Evolutionary conservation across 2,888 invertebrate genomes (phyloP), one percentile per base, ranked within the genome.

Genomic region (Elegia similella): DNA sequence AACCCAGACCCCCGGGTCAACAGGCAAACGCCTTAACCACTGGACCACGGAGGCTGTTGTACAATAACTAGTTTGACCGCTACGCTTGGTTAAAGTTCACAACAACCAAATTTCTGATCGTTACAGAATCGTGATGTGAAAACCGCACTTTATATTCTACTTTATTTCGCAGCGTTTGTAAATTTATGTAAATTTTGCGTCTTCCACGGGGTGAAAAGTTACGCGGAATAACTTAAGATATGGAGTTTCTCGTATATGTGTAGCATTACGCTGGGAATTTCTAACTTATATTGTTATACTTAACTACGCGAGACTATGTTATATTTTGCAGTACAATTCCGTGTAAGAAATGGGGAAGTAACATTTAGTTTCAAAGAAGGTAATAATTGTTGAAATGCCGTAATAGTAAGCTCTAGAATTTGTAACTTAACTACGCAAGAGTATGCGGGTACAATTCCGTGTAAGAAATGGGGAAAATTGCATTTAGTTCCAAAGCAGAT

Each of bases 171-270:
- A 67, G 81, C 78, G 84, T 90, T 90, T 88, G 88, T 87, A 88
- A 90, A 90, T 90, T 90, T 90, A 90, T 90, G 90, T 86, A 88
- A 90, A 90, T 90, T 88, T 86, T 84, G 80, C 89, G 88, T 89
- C 90, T 90, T 90, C 75, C 72, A 69, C 75, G 79, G 75, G 80
- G 80, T 72, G 79, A 79, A 80, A 82, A 82, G 82, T 73, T 74
- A 66, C 71, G 71, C 67, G 59, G 62, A 32, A 52, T 65, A 68
- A 71, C 71, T 69, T 73, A 70, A 61, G 61, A 64, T 64, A 59
- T 55, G 55, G 42, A 15, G 52, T 42, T 48, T 52, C 52, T 46
- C 47, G 50, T 50, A 43, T 13, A 43, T 17, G 44, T 34, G 53
- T 46, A n/a, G 44, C 32, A 54, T 48, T 58, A 16, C 55, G 59